Conservation (phyloP, 2,797 vertebrate genomes). For the Diplodus sargus region DNA sequence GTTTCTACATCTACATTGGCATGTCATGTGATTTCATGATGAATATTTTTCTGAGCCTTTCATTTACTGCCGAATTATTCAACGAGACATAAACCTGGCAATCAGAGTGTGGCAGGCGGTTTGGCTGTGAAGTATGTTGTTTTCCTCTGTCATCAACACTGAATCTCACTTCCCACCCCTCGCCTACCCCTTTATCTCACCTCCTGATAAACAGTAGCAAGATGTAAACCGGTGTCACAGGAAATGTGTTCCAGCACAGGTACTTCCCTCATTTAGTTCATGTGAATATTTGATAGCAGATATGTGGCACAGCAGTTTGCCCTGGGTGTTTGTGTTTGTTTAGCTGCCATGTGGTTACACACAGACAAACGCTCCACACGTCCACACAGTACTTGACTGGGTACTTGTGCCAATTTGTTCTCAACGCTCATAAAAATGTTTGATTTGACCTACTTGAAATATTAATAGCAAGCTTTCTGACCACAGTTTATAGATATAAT, state of each 20-base stretch:
- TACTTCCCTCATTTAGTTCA: constrained; percentile 51
- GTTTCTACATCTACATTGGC: neutral
- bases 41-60: neutral
- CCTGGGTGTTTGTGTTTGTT: constrained; percentile 47
- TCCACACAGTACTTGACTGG: constrained; percentile 47
- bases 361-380: constrained; percentile 31
- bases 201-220: constrained; percentile 41
- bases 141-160: constrained; percentile 37
- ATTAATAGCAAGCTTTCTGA: constrained; percentile 37
- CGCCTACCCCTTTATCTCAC: constrained; percentile 28
- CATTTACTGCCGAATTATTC: constrained; percentile 17
- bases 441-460: constrained; percentile 64
- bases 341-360: constrained; percentile 50
- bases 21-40: neutral
- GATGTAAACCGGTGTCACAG: constrained; percentile 38
- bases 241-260: constrained; percentile 32
- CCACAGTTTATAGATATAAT: neutral
- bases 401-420: constrained; percentile 52
- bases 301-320: constrained; percentile 41
- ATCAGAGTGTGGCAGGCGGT: constrained; percentile 23
- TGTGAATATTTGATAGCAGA: constrained; percentile 63
- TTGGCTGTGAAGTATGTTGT: constrained; percentile 35
- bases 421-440: constrained; percentile 40
- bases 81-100: constrained; percentile 26
- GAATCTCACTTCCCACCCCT: neutral